Evolutionary conservation across 2,888 invertebrate species (phyloP), one percentile per base, ranked within the genome.

Genomic region (Caenorhabditis angaria): DNA sequence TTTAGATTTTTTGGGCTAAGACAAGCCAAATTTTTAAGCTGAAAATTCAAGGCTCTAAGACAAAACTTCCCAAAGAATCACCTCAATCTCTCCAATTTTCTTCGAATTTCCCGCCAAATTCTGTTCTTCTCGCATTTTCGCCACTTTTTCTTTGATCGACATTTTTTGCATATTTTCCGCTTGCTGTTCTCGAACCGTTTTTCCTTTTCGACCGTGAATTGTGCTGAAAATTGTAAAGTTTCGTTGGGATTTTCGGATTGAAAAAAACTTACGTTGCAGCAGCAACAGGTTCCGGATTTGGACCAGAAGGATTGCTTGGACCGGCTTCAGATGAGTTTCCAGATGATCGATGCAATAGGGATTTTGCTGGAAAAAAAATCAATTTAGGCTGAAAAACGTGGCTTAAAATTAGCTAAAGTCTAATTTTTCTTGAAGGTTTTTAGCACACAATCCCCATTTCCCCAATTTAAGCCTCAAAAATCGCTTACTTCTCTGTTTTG

Each of bases 141-240:
- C 76, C n/a, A 56, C 72, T 4, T 50, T 48, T 27, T 76, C 72
- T 48, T 76, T 76, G 20, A 70, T 68, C 14, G 66, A 51, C 48
- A 65, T 62, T 29, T 54, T 60, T 28, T 53, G 64, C 71, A 71
- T 69, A 70, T 70, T 76, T 41, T 66, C 76, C 28, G 48, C n/a
- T 41, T 76, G 76, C 53, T 55, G 63, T 32, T 76, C 70, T 55
- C 76, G 28, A 10, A 76, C 68, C 2, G 72, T 60, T 25, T 66
- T 66, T 20, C 67, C 67, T 58, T 76, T 76, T 25, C 59, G 47
- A 61, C 76, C 72, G 32, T 70, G 70, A 24, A 76, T 76, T 28
- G 70, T 60, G 8, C 55, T 56, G 22, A 28, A 56, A 56, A 27
- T 27, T 25, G 32, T 18, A 6, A 12, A 8, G 5, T 32, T 12